Evolutionary conservation across 2,113 vertebrate species (phyloP), one percentile per base, ranked within the genome.

Genomic region (Siphamia tubifer): DNA sequence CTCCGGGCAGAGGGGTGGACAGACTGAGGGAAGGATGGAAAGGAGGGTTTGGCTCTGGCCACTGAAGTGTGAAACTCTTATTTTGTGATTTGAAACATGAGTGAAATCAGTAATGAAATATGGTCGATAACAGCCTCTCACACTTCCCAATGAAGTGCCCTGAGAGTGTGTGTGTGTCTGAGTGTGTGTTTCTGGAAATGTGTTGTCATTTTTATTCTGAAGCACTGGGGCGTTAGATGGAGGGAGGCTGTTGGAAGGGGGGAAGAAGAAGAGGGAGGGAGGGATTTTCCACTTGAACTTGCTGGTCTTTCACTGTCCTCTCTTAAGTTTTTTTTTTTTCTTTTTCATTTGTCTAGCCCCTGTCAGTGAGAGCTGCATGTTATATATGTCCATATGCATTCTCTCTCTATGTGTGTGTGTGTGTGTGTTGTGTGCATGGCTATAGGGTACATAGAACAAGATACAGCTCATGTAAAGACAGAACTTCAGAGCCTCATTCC

Each of bases 1-100:
- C 77, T 77, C 47, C 40, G 74, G 80, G 72, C 84, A 64, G 82
- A 82, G 48, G 45, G 67, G 11, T 75, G 78, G 79, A 87, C 79
- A 72, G 82, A 72, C 79, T 43, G 77, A 79, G 39, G 43, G 72
- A 62, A 68, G 63, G 75, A 81, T 72, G 83, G 69, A 84, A 64
- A 84, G 82, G 65, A 85, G 85, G 84, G 85, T 87, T 89, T 77
- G 81, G 84, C 66, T 90, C 87, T 90, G 86, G 55, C 76, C 90
- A 90, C 86, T 77, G 28, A 72, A 94, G 91, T 90, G 89, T 94
- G 93, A 95, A 95, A 94, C 87, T 92, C 88, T 87, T 87, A 90
- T 93, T 95, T 94, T 94, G 92, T 90, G 90, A 92, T 93, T 93
- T 94, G 92, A 93, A 92, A 93, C 94, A 92, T 91, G 92, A 94